phyloP scores from a whole-genome alignment of 1,140 invertebrate genomes.

The Scaptomyza hsui region DNA sequence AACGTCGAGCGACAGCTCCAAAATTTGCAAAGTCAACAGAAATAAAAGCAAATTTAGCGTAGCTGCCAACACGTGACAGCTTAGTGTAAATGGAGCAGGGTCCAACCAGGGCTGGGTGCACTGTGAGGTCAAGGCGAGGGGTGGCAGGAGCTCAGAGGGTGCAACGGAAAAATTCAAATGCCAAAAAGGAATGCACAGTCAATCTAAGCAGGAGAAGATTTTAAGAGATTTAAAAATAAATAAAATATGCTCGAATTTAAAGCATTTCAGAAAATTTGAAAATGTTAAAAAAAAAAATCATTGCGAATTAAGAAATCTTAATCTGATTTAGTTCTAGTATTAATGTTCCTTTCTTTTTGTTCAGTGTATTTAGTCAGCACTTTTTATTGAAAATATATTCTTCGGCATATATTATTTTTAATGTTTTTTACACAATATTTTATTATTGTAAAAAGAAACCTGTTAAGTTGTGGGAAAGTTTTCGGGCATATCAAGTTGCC shows the following conservation, averaged over 20 bases:
- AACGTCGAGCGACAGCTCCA: constrained; percentile 34
- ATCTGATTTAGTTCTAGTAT: no score
- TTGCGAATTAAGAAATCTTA: no score
- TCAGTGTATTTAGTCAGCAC: no score
- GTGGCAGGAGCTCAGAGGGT: neutral
- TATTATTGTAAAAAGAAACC: constrained; percentile 1
- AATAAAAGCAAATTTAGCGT: constrained; percentile 42
- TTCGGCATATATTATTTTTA: neutral
- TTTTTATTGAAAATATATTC: neutral
- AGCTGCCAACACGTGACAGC: constrained; percentile 61
- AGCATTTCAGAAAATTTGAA: no score
- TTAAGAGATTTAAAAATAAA: neutral
- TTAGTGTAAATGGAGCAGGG: constrained; percentile 15
- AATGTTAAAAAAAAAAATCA: no score
- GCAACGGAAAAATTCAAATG: constrained; percentile 18
- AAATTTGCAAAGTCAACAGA: constrained; percentile 59
- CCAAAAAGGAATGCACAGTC: constrained; percentile 29
- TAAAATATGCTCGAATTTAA: no score
- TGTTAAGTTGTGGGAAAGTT: constrained; percentile 8
- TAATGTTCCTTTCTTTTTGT: no score
- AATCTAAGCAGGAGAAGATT: constrained; percentile 27
- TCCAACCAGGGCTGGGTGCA: neutral
- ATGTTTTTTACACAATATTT: neutral
- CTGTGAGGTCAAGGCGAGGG: neutral
- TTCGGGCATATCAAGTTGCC: constrained; percentile 9